Evolutionary conservation across 2,797 vertebrate species (phyloP).

Genomic region (Erpetoichthys calabaricus): DNA sequence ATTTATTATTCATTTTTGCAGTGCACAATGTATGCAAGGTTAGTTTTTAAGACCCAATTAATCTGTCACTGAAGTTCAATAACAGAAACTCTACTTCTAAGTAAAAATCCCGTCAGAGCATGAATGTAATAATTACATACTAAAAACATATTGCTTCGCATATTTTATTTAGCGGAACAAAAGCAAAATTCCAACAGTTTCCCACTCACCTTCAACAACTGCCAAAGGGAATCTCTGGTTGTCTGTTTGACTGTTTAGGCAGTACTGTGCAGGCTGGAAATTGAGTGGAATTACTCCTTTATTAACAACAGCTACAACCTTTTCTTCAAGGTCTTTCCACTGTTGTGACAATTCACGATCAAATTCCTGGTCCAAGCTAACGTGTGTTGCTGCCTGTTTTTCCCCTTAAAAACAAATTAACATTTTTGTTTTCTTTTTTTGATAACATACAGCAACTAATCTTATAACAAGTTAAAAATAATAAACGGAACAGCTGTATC

Average conservation of each 20-base stretch:
- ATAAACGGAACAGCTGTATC: no score
- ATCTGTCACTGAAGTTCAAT: no score
- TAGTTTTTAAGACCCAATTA: no score
- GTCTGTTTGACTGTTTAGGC: constrained; percentile 79
- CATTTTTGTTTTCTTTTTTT: constrained; percentile 7
- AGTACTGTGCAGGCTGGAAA: constrained; percentile 81
- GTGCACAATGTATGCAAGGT: no score
- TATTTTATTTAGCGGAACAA: no score
- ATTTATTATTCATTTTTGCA: no score
- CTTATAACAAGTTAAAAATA: neutral
- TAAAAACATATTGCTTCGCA: no score
- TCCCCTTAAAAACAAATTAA: constrained; percentile 52
- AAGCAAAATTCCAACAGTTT: no score
- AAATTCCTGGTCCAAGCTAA: constrained; percentile 90
- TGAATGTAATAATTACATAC: no score
- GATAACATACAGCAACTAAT: constrained; percentile 5
- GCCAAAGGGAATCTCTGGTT: constrained; percentile 77
- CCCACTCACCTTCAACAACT: constrained; percentile 67
- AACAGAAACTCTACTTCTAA: no score
- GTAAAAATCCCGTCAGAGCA: no score
- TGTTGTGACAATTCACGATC: constrained; percentile 70
- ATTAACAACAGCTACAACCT: constrained; percentile 66
- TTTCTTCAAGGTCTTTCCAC: constrained; percentile 84
- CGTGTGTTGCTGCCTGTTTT: constrained; percentile 89
- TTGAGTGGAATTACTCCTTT: constrained; percentile 53